These are phyloP conservation scores for Podargus strigoides DNA, from an alignment of 2,797 vertebrate genomes.

Conservation along the genomic window DNA sequence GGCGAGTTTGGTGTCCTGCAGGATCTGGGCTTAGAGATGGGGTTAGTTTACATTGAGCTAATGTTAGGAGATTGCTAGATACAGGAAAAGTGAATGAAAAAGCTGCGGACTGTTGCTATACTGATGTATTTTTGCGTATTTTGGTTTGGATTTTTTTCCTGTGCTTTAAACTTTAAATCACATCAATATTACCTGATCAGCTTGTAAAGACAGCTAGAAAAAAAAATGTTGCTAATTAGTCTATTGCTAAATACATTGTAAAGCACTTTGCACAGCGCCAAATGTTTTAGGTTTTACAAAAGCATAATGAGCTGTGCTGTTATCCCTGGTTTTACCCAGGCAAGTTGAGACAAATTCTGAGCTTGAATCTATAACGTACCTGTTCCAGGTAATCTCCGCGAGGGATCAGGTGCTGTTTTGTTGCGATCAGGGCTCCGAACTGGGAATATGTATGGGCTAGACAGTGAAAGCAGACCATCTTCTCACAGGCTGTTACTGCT, in stretches of 20 bases:
- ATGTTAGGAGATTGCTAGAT: neutral
- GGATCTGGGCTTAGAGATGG: neutral
- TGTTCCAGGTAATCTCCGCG: neutral
- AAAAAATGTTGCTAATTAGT: neutral
- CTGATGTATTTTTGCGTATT: neutral
- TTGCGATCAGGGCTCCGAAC: neutral
- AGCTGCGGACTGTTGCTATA: neutral
- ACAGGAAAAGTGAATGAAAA: accelerated
- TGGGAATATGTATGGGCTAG: neutral
- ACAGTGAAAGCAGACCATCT: neutral
- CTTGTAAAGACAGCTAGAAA: neutral
- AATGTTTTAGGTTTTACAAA: neutral
- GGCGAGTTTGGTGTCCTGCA: neutral
- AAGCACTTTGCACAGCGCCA: neutral
- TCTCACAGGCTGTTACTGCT: neutral
- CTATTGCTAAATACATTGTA: neutral
- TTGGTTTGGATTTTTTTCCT: neutral
- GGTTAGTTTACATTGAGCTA: neutral
- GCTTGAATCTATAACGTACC: neutral
- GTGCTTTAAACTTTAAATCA: neutral
- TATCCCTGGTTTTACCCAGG: neutral
- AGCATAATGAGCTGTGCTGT: neutral
- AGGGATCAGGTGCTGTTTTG: neutral
- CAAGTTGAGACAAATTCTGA: neutral
- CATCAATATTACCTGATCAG: neutral